Evolutionary conservation across 2,888 invertebrate genomes (phyloP).

Genomic region (Drosophila suboccidentalis): DNA sequence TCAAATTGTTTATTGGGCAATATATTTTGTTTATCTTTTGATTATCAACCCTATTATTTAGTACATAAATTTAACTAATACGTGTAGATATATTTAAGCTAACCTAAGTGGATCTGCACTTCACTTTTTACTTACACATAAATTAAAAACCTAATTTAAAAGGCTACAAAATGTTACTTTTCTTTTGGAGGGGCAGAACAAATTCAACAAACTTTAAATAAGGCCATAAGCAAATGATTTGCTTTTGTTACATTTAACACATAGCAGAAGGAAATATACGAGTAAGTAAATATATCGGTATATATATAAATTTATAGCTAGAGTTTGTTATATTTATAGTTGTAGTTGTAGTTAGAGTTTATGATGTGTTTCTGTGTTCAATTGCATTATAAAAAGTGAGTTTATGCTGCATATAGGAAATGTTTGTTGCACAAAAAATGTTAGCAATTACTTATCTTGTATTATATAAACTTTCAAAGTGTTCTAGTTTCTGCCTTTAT

Average conservation of each 20-base stretch:
- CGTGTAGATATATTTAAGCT: slow-evolving; percentile 57
- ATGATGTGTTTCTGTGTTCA: slow-evolving; percentile 43
- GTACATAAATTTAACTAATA: slow-evolving; percentile 62
- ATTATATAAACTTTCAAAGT: slow-evolving; percentile 20
- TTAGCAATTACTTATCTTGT: slow-evolving; percentile 25
- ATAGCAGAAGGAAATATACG: slow-evolving; percentile 38
- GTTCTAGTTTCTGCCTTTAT: slow-evolving; percentile 30
- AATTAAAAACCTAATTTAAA: slow-evolving; percentile 66
- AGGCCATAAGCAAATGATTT: slow-evolving; percentile 66
- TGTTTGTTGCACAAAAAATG: slow-evolving; percentile 22
- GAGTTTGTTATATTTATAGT: slow-evolving; percentile 19
- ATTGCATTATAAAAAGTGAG: slow-evolving; percentile 71
- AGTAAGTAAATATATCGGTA: slow-evolving; percentile 22
- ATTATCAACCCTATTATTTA: slow-evolving; percentile 56
- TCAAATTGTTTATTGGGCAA: slow-evolving; percentile 34
- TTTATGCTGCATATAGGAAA: slow-evolving; percentile 58
- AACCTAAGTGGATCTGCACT: slow-evolving; percentile 53
- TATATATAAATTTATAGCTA: slow-evolving; percentile 31
- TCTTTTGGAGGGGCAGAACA: slow-evolving; percentile 53
- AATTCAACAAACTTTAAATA: slow-evolving; percentile 70
- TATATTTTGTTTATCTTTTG: slow-evolving; percentile 45
- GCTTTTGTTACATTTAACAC: slow-evolving; percentile 59
- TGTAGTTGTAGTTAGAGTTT: slow-evolving; percentile 38
- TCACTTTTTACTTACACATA: slow-evolving; percentile 48
- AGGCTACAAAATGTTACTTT: slow-evolving; percentile 56